These are phyloP conservation scores for Tupaia chinensis DNA, from an alignment of 2,113 vertebrate species.

Conservation along the genomic window DNA sequence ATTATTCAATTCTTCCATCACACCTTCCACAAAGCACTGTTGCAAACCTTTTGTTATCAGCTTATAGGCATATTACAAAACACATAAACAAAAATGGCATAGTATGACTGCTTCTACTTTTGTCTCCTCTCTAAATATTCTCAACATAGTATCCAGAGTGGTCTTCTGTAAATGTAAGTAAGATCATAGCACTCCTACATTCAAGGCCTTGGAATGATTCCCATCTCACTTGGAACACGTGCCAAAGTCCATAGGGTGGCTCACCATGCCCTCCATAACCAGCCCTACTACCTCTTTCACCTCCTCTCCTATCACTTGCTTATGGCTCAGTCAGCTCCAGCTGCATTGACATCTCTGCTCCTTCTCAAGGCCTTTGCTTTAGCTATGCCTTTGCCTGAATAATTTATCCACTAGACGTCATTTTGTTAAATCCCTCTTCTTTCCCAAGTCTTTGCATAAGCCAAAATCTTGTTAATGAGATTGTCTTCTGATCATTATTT, in stretches of 20 bases:
- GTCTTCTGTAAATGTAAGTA: background rate
- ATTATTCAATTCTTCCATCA: conserved; percentile 28
- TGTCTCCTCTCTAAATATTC: conserved; percentile 1
- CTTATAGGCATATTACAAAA: conserved; percentile 25
- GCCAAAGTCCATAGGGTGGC: background rate
- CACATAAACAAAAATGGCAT: background rate
- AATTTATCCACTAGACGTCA: background rate
- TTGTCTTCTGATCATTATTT: background rate
- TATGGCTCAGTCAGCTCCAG: background rate
- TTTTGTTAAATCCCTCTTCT: background rate
- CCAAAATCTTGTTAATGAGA: conserved; percentile 4
- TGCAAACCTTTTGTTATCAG: background rate
- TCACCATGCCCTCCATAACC: background rate
- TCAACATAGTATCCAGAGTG: background rate
- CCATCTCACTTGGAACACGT: background rate
- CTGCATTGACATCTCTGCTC: background rate
- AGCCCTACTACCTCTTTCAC: background rate
- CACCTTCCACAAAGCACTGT: background rate
- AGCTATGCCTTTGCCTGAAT: background rate
- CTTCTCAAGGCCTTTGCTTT: conserved; percentile 42
- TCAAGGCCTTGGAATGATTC: background rate
- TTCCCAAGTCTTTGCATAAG: background rate
- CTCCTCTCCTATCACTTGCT: background rate
- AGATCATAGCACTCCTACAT: background rate
- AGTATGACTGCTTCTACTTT: conserved; percentile 11